These are phyloP conservation scores for Agonum fuliginosum DNA, from an alignment of 2,888 invertebrate genomes.

Conservation along the genomic window DNA sequence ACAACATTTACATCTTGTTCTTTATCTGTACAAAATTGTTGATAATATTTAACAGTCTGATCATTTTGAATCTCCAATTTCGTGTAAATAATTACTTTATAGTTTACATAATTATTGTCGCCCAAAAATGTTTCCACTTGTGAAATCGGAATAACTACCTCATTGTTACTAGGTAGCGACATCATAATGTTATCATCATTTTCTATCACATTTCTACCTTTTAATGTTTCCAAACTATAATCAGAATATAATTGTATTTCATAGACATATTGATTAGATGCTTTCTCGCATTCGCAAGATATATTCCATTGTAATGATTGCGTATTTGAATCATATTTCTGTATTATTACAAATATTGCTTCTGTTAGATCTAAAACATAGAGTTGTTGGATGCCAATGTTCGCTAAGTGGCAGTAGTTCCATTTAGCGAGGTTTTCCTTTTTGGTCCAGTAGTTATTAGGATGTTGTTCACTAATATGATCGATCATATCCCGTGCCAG, in stretches of 20 bases:
- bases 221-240: constrained; percentile 22
- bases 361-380: constrained; percentile 45
- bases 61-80: constrained; percentile 20
- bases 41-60: constrained; percentile 29
- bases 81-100: constrained; percentile 39
- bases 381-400: constrained; percentile 49
- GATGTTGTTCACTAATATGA: constrained; percentile 40
- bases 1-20: background rate
- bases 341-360: constrained; percentile 49
- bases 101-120: constrained; percentile 52
- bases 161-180: constrained; percentile 46
- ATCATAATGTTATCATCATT: constrained; percentile 50
- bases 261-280: constrained; percentile 42
- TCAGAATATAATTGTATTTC: constrained; percentile 53
- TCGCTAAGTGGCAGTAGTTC: constrained; percentile 40
- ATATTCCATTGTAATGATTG: constrained; percentile 50
- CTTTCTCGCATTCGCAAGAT: constrained; percentile 50
- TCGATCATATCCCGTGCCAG: constrained; percentile 32
- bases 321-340: constrained; percentile 50
- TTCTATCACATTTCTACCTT: constrained; percentile 39
- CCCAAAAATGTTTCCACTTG: constrained; percentile 29
- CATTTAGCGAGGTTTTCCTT: constrained; percentile 45
- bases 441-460: constrained; percentile 53
- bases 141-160: constrained; percentile 30
- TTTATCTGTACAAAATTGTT: background rate